Percentiles rank a stretch among this genome's conserved stretches.
phyloP scores from a whole-genome alignment of 2,113 vertebrate species.

The Dunckerocampus dactyliophorus region DNA sequence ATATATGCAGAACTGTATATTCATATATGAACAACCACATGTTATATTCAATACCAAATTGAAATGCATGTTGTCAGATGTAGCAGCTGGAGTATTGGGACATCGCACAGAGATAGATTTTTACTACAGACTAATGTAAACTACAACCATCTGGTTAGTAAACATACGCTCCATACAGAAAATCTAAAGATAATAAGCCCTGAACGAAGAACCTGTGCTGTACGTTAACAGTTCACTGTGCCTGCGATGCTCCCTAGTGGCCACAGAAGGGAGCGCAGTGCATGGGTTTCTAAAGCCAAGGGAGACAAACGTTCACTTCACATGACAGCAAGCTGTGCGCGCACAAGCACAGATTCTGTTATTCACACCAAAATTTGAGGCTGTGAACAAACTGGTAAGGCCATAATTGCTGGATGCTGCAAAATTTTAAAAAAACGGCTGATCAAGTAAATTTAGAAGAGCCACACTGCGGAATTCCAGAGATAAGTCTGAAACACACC shows the following conservation, averaged over 20 bases:
- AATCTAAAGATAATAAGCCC: constrained; percentile 27
- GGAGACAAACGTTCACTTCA: neutral
- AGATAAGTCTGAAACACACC: neutral
- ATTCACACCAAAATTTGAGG: constrained; percentile 24
- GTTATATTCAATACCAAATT: constrained; percentile 49
- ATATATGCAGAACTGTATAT: constrained; percentile 66
- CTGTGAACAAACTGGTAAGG: constrained; percentile 39
- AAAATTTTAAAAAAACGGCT: constrained; percentile 20
- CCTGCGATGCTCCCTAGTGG: constrained; percentile 34
- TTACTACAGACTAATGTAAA: constrained; percentile 20
- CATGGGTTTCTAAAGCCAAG: neutral
- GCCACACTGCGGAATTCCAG: constrained; percentile 36
- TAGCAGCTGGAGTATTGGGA: constrained; percentile 41
- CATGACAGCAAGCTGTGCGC: constrained; percentile 1
- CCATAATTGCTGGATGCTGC: constrained; percentile 45
- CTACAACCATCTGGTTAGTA: constrained; percentile 38
- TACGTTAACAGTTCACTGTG: constrained; percentile 22
- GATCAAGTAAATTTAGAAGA: constrained; percentile 51
- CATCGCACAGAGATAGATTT: neutral
- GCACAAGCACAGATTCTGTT: constrained; percentile 2
- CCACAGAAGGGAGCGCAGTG: constrained; percentile 4
- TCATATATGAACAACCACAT: constrained; percentile 61
- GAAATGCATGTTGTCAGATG: constrained; percentile 50
- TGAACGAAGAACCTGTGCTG: constrained; percentile 14
- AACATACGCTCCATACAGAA: constrained; percentile 50